Percentiles rank a stretch among this genome's conserved stretches.
phyloP scores from a whole-genome alignment of 1,140 invertebrate species.

The Drosophila biarmipes region DNA sequence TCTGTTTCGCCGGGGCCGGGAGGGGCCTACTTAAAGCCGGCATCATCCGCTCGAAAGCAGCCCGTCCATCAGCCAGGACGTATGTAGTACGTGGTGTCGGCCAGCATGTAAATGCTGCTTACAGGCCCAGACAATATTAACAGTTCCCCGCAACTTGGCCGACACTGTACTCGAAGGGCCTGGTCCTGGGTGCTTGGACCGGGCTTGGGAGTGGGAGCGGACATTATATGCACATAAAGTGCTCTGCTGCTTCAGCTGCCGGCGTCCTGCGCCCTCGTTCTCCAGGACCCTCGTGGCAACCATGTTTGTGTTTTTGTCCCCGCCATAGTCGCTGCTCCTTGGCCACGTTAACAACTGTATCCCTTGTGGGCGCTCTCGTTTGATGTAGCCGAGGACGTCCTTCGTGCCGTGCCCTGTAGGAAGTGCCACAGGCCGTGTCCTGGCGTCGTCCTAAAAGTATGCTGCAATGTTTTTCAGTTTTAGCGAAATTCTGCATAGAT shows the following conservation, averaged over 20 bases:
- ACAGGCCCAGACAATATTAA: slow-evolving; percentile 74
- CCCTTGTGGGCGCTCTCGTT: slow-evolving; percentile 59
- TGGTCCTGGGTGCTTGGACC: slow-evolving; percentile 1
- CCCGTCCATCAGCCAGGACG: slow-evolving; percentile 44
- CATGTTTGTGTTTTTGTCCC: slow-evolving; percentile 60
- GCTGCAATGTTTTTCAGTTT: slow-evolving; percentile 24
- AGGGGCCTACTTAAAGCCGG: slow-evolving; percentile 47
- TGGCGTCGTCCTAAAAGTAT: slow-evolving; percentile 62
- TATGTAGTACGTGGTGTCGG: slow-evolving; percentile 58
- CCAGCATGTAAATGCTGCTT: slow-evolving; percentile 73
- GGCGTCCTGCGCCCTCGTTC: slow-evolving; percentile 22
- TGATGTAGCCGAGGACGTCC: slow-evolving; percentile 47
- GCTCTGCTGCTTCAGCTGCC: slow-evolving; percentile 32
- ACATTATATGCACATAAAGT: slow-evolving; percentile 62
- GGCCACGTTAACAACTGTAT: slow-evolving; percentile 75
- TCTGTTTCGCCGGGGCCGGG: slow-evolving; percentile 6
- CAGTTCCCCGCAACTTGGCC: slow-evolving; percentile 64
- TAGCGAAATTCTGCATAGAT: neutral
- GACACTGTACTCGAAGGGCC: slow-evolving; percentile 25
- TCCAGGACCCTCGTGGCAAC: slow-evolving; percentile 52
- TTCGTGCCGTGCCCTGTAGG: slow-evolving; percentile 53
- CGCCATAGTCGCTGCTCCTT: slow-evolving; percentile 45
- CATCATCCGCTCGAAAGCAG: slow-evolving; percentile 16
- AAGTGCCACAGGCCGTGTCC: slow-evolving; percentile 47
- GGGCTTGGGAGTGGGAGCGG: slow-evolving; percentile 5